Base-by-base conservation (phyloP, 2,113 vertebrate genomes). In the Pleuronectes platessa region DNA sequence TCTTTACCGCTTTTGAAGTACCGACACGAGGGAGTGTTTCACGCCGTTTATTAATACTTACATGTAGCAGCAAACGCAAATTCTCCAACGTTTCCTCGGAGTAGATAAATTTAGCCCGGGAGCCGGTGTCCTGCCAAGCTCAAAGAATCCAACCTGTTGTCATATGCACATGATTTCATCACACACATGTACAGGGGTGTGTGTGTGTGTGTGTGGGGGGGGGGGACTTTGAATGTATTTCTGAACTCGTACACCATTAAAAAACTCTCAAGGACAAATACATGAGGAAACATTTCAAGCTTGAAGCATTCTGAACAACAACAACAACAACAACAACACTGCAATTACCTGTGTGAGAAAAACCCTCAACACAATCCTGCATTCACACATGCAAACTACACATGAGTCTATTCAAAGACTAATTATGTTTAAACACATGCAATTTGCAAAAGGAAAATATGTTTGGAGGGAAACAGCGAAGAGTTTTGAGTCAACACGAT, bases 101-200 rank as follows among this genome's bases (percentile, higher is more conserved):
- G 31, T 31, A 15, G 2, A 13, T 18, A 20, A 14, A 37, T 60
- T 58, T 23, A 26, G 53, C 62, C 2, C 20, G 10, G 0, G 31
- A 59, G 40, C 40, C 11, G 40, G 40, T 42, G 40, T 42, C 40
- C 40, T 42, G 40, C 40, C 40, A 42, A 13, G 40, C 23, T 58
- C 35, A 58, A 45, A 35, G 42, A 58, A 12, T 56, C 23, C 13
- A 65, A 49, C 37, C 23, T 31, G 26, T 21, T 40, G 40, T 45
- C 53, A 8, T 14, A 49, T 10, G n/a, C 27, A 59, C 11, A 37
- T 12, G 13, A 37, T 81, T 71, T 75, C 61, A 70, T 70, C 61
- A 54, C n/a, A 14, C n/a, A 71, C 24, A 18, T 5, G 11, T 81
- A 0, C 20, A 20, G 7, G 31, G 6, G 42, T 5, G 24, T 1